Conservation (phyloP, 1,140 invertebrate genomes). For the Hycleus phaleratus region DNA sequence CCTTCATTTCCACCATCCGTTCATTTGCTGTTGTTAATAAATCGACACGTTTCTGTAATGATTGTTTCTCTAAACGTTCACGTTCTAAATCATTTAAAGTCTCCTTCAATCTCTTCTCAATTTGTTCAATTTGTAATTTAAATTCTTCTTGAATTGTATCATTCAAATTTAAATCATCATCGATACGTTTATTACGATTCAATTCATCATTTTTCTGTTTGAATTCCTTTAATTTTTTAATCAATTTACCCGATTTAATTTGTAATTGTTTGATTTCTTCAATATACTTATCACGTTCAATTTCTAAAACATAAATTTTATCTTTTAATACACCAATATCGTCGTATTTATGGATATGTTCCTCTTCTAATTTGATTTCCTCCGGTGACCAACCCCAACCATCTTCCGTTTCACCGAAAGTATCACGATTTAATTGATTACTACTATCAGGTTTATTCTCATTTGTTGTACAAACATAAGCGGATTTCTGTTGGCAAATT, state of each 20-base stretch:
- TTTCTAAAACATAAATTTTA: conserved; percentile 44
- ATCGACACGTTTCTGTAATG: conserved; percentile 61
- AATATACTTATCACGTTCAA: conserved; percentile 43
- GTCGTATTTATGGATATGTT: conserved; percentile 30
- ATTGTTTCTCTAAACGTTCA: conserved; percentile 56
- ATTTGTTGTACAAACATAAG: conserved; percentile 42
- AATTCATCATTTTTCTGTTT: conserved; percentile 57
- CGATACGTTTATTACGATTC: conserved; percentile 46
- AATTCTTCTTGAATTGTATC: conserved; percentile 68
- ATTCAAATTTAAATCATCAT: conserved; percentile 57
- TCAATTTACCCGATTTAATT: conserved; percentile 57
- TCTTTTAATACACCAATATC: conserved; percentile 44
- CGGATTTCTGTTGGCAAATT: conserved; percentile 42
- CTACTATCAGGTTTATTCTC: neutral
- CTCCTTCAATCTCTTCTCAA: conserved; percentile 59
- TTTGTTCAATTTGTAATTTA: conserved; percentile 52
- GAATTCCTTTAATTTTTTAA: conserved; percentile 68
- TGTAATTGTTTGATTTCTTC: conserved; percentile 54
- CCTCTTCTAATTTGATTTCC: conserved; percentile 42
- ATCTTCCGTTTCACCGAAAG: conserved; percentile 43
- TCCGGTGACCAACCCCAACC: conserved; percentile 51
- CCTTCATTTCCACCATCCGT: conserved; percentile 66
- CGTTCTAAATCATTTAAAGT: conserved; percentile 48
- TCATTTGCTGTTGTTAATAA: conserved; percentile 70
- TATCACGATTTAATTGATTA: neutral